A percentile compares a stretch with the other conserved stretches of the same genome.
phyloP scores from a whole-genome alignment of 2,888 invertebrate genomes.

The Teleogryllus oceanicus region DNA sequence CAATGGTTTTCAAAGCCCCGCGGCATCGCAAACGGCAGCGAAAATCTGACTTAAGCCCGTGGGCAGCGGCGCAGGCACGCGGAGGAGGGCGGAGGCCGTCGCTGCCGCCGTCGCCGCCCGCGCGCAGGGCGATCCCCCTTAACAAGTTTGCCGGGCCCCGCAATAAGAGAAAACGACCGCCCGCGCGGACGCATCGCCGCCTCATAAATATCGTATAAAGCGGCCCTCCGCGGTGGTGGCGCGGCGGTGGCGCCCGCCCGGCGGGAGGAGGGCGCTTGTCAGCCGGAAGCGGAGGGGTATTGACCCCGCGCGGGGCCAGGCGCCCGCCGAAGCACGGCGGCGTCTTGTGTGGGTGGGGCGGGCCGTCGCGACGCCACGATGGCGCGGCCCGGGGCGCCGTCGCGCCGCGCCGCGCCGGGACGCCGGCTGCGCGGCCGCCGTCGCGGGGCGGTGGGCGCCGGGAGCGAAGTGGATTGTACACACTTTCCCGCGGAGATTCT shows the following conservation, averaged over 20 bases:
- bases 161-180: no score
- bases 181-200: no score
- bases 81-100: background rate
- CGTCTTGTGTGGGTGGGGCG: background rate
- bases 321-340: no score
- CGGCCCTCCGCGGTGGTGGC: no score
- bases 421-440: background rate
- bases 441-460: background rate
- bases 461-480: conserved; percentile 4
- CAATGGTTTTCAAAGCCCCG: background rate
- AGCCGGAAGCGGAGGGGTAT: no score
- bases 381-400: background rate
- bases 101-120: no score
- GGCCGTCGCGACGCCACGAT: background rate
- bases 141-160: no score
- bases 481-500: background rate
- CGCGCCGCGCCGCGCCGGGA: background rate
- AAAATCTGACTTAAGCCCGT: conserved; percentile 6
- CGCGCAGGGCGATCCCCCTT: no score
- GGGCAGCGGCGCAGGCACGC: background rate
- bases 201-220: no score
- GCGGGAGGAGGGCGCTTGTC: no score
- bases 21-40: background rate
- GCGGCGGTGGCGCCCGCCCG: no score
- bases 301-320: no score